A percentile compares a stretch with the other conserved stretches of the same genome.
phyloP scores from a whole-genome alignment of 1,140 invertebrate species.

The Pectinophora gossypiella region DNA sequence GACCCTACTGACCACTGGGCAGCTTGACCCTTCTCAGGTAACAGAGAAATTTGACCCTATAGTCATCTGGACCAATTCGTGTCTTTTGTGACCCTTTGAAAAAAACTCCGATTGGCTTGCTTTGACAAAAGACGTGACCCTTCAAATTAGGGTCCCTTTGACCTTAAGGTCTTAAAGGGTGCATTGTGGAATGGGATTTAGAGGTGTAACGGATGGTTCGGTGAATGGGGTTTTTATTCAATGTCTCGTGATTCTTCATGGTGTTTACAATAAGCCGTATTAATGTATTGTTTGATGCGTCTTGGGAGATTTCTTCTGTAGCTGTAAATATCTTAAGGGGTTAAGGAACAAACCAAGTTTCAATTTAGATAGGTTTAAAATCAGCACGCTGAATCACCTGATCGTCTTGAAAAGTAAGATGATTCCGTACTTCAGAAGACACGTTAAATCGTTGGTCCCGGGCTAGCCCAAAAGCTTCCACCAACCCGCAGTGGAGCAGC shows the following conservation, averaged over 20 bases:
- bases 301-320: no score
- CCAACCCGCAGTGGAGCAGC: no score
- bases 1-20: constrained; percentile 14
- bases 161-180: not conserved
- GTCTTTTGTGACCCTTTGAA: not conserved
- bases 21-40: constrained; percentile 37
- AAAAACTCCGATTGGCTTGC: not conserved
- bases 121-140: not conserved
- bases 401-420: no score
- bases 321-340: no score
- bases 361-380: no score
- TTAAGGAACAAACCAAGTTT: no score
- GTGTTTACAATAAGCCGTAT: not conserved
- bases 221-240: not conserved
- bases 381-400: no score
- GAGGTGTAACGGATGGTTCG: not conserved
- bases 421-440: no score
- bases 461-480: no score
- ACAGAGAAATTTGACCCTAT: constrained; percentile 39
- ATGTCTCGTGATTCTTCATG: not conserved
- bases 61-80: constrained; percentile 56
- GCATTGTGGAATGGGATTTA: not conserved
- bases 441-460: no score
- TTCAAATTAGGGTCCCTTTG: not conserved
- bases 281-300: not conserved